Percentiles rank a stretch among this genome's conserved stretches.
Evolutionary conservation across 2,797 vertebrate species (phyloP).

Genomic region (Benthosema pterotum): DNA sequence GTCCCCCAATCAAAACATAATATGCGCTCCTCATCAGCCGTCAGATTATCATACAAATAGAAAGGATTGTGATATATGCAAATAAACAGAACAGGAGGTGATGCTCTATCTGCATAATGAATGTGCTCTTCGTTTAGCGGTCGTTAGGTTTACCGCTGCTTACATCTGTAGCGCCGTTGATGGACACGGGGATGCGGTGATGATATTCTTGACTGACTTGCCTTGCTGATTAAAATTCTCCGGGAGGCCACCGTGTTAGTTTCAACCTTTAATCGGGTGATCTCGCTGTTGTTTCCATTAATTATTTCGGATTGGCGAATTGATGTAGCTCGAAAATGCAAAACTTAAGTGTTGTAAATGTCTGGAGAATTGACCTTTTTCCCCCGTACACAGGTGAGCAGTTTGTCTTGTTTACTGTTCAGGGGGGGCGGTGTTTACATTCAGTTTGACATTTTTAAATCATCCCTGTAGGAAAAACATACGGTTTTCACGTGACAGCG

Average conservation of each 20-base stretch:
- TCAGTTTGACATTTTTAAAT: slow-evolving; percentile 33
- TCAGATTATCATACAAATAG: slow-evolving; percentile 74
- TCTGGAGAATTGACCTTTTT: neutral
- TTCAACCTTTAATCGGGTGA: slow-evolving; percentile 47
- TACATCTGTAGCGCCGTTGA: slow-evolving; percentile 71
- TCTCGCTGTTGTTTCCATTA: slow-evolving; percentile 30
- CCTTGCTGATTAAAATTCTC: slow-evolving; percentile 63
- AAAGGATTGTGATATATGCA: slow-evolving; percentile 69
- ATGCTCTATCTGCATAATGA: slow-evolving; percentile 74
- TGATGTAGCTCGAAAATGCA: slow-evolving; percentile 33
- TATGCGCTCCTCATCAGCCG: slow-evolving; percentile 49
- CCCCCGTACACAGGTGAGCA: slow-evolving; percentile 4
- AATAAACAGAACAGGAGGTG: slow-evolving; percentile 54
- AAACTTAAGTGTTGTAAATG: slow-evolving; percentile 12
- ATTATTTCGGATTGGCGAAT: slow-evolving; percentile 36
- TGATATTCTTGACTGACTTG: slow-evolving; percentile 69
- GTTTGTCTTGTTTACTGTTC: slow-evolving; percentile 42
- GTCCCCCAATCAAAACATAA: slow-evolving; percentile 56
- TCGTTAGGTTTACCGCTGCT: slow-evolving; percentile 62
- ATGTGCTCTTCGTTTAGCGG: slow-evolving; percentile 68
- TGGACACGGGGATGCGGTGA: slow-evolving; percentile 60
- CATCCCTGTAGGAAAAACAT: slow-evolving; percentile 34
- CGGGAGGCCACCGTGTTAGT: slow-evolving; percentile 9
- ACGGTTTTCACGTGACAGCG: slow-evolving; percentile 14
- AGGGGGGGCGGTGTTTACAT: slow-evolving; percentile 25